Conservation (phyloP, 1,140 invertebrate species). For the Diorhabda carinulata region DNA sequence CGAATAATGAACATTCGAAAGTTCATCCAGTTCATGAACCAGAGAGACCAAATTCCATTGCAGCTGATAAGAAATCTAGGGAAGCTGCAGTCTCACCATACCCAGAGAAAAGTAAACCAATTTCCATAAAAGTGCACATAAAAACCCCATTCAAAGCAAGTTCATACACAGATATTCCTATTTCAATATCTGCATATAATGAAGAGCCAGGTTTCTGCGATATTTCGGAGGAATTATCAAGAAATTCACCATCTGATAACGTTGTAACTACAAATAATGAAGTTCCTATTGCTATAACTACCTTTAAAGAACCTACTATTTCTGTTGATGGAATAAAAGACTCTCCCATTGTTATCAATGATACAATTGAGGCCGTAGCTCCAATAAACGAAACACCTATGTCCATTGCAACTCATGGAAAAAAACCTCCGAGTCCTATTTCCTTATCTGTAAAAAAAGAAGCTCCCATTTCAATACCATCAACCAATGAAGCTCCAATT, state of each 20-base stretch:
- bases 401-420: neutral
- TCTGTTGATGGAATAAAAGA: neutral
- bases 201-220: neutral
- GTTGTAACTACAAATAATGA: neutral
- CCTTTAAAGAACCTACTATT: neutral
- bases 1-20: too few species aligned
- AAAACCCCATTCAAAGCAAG: too few species aligned
- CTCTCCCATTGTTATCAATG: too few species aligned
- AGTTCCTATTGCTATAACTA: neutral
- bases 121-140: too few species aligned
- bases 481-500: neutral
- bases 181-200: neutral
- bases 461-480: neutral
- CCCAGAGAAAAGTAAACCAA: too few species aligned
- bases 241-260: too few species aligned
- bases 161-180: too few species aligned
- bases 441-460: neutral
- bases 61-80: too few species aligned
- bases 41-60: too few species aligned
- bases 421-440: neutral
- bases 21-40: too few species aligned
- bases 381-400: neutral
- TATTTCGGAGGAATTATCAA: neutral
- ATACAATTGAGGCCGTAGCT: too few species aligned
- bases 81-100: too few species aligned